Conservation (phyloP, 1,140 invertebrate species). For the Papilio glaucus region DNA sequence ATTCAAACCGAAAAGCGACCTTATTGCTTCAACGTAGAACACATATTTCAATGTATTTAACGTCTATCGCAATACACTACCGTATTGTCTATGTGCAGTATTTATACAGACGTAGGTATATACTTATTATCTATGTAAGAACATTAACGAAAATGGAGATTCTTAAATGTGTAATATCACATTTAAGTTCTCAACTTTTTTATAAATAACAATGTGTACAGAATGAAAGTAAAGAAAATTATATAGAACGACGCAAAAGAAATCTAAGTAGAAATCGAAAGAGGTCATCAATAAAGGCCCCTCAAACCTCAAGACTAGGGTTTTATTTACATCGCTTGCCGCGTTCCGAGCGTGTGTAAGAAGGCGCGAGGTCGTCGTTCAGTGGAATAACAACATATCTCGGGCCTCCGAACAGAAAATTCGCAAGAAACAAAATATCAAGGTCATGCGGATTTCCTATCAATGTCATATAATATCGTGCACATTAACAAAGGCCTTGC, state of each 20-base stretch:
- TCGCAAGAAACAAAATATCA: conserved; percentile 81
- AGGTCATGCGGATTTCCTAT: conserved; percentile 83
- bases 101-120: conserved; percentile 69
- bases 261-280: conserved; percentile 43
- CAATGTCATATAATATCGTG: conserved; percentile 83
- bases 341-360: conserved; percentile 65
- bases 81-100: conserved; percentile 59
- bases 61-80: conserved; percentile 52
- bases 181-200: conserved; percentile 14
- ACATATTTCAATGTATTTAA: conserved; percentile 51
- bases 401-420: conserved; percentile 73
- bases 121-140: conserved; percentile 62
- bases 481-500: conserved; percentile 83
- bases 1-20: conserved; percentile 53
- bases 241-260: neutral
- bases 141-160: conserved; percentile 50
- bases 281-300: conserved; percentile 75
- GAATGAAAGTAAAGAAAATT: neutral
- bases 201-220: neutral
- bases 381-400: conserved; percentile 74
- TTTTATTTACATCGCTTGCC: conserved; percentile 81
- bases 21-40: conserved; percentile 52
- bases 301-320: conserved; percentile 58
- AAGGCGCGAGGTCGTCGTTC: conserved; percentile 67
- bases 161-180: conserved; percentile 48